Conservation (phyloP, 2,797 vertebrate genomes). For the Melanogrammus aeglefinus region DNA sequence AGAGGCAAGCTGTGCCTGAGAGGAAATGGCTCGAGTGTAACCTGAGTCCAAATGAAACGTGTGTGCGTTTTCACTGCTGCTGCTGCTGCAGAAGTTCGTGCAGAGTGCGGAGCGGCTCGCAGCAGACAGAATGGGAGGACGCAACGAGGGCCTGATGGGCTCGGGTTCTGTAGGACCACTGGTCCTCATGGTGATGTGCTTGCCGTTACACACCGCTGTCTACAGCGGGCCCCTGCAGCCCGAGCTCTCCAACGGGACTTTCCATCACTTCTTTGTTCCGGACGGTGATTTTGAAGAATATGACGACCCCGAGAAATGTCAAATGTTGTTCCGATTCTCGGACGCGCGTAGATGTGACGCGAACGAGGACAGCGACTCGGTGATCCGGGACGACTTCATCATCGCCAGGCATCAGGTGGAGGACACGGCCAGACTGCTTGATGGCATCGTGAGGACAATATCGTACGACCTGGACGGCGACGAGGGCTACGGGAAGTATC, state of each 20-base stretch:
- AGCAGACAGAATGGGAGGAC: neutral
- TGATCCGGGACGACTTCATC: slow-evolving; percentile 86
- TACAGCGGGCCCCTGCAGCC: slow-evolving; percentile 87
- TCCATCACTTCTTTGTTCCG: slow-evolving; percentile 96
- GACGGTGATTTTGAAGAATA: slow-evolving; percentile 95
- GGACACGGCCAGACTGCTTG: slow-evolving; percentile 87
- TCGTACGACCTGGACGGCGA: slow-evolving; percentile 93
- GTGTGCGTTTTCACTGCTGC: slow-evolving; percentile 9
- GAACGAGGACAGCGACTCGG: slow-evolving; percentile 69
- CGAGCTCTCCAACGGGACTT: slow-evolving; percentile 94
- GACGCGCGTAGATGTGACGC: slow-evolving; percentile 78
- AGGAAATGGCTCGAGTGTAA: slow-evolving; percentile 63
- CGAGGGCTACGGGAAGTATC: slow-evolving; percentile 89
- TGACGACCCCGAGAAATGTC: slow-evolving; percentile 91
- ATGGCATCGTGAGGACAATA: slow-evolving; percentile 85
- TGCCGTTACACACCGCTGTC: slow-evolving; percentile 66
- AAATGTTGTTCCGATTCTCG: slow-evolving; percentile 91
- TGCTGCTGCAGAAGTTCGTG: slow-evolving; percentile 45
- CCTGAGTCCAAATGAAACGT: slow-evolving; percentile 58
- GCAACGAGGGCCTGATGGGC: neutral
- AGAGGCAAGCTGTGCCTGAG: slow-evolving; percentile 55
- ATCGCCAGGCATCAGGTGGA: slow-evolving; percentile 87
- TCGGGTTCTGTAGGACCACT: slow-evolving; percentile 67
- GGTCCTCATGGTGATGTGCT: slow-evolving; percentile 65
- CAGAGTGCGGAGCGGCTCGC: slow-evolving; percentile 35